Evolutionary conservation across 2,797 vertebrate genomes (phyloP).

Genomic region (Myoxocephalus aenaeus): DNA sequence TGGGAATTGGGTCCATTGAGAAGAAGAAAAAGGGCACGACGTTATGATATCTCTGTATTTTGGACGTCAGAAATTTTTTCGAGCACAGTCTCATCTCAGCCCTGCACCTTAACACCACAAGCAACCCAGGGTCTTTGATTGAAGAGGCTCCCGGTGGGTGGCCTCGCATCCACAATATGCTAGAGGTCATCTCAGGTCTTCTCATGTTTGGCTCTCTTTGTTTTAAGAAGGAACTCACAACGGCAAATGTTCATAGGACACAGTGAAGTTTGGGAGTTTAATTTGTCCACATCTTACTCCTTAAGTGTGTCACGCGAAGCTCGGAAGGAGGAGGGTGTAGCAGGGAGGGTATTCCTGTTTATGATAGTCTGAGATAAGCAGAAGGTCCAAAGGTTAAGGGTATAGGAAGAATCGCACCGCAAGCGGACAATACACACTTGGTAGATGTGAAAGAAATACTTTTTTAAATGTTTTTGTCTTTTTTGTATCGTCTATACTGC

Average conservation of each 20-base stretch:
- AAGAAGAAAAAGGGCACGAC: slow-evolving; percentile 14
- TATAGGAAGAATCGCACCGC: neutral
- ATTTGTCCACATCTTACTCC: slow-evolving; percentile 8
- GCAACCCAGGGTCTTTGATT: slow-evolving; percentile 38
- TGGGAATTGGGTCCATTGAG: slow-evolving; percentile 65
- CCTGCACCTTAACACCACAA: slow-evolving; percentile 25
- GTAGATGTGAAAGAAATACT: neutral
- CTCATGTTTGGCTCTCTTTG: slow-evolving; percentile 42
- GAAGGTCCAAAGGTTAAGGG: neutral
- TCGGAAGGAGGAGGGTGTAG: neutral
- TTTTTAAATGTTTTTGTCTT: neutral
- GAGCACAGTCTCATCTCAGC: slow-evolving; percentile 41
- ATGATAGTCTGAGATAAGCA: slow-evolving; percentile 5
- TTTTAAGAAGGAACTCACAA: slow-evolving; percentile 63
- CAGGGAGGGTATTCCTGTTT: slow-evolving; percentile 16
- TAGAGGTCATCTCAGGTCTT: slow-evolving; percentile 49
- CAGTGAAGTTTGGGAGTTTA: slow-evolving; percentile 19
- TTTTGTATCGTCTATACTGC: neutral
- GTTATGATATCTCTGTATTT: slow-evolving; percentile 26
- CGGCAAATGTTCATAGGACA: slow-evolving; percentile 22
- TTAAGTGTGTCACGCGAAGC: neutral
- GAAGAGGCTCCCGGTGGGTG: slow-evolving; percentile 48
- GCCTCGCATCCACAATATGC: slow-evolving; percentile 43
- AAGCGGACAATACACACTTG: neutral
- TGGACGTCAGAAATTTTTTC: slow-evolving; percentile 40